Evolutionary conservation across 2,113 vertebrate genomes (phyloP).

Genomic region (Cyprinodon tularosa): DNA sequence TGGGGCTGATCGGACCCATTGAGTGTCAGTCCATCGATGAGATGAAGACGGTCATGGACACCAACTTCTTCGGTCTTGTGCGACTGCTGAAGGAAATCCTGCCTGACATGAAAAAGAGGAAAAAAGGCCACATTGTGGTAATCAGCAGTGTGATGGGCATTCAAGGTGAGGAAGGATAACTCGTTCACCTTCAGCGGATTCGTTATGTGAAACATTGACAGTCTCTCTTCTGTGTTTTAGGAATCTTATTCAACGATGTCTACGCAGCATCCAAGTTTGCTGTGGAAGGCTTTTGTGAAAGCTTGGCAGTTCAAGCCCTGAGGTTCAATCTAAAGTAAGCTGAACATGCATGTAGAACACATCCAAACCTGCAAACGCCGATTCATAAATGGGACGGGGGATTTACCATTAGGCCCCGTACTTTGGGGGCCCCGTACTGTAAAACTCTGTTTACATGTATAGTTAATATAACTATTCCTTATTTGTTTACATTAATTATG

Average conservation of each 20-base stretch:
- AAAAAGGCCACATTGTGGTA: slow-evolving; percentile 86
- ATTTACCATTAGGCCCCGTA: too few species aligned
- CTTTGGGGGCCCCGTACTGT: too few species aligned
- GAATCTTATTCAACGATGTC: slow-evolving; percentile 89
- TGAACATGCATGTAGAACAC: not conserved
- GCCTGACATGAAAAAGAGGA: slow-evolving; percentile 88
- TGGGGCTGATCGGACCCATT: slow-evolving; percentile 87
- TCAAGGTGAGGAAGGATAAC: slow-evolving; percentile 74
- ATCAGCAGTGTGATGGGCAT: slow-evolving; percentile 91
- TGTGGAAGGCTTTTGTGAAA: slow-evolving; percentile 90
- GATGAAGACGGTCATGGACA: slow-evolving; percentile 89
- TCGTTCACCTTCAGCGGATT: not conserved
- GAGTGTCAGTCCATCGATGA: slow-evolving; percentile 87
- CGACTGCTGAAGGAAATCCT: slow-evolving; percentile 85
- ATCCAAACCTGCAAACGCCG: not conserved
- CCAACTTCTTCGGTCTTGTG: slow-evolving; percentile 89
- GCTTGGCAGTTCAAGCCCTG: slow-evolving; percentile 86
- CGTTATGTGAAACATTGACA: not conserved
- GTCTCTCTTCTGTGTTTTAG: slow-evolving; percentile 57
- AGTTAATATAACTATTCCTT: too few species aligned
- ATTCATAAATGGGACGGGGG: not conserved
- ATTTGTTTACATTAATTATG: too few species aligned
- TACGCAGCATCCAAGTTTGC: slow-evolving; percentile 91
- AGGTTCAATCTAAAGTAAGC: slow-evolving; percentile 89
- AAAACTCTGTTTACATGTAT: too few species aligned